A percentile compares a stretch with the other conserved stretches of the same genome.
These are phyloP conservation scores for Galeopsomyia nigrocyanea DNA, from an alignment of 2,888 invertebrate species.

Conservation along the genomic window DNA sequence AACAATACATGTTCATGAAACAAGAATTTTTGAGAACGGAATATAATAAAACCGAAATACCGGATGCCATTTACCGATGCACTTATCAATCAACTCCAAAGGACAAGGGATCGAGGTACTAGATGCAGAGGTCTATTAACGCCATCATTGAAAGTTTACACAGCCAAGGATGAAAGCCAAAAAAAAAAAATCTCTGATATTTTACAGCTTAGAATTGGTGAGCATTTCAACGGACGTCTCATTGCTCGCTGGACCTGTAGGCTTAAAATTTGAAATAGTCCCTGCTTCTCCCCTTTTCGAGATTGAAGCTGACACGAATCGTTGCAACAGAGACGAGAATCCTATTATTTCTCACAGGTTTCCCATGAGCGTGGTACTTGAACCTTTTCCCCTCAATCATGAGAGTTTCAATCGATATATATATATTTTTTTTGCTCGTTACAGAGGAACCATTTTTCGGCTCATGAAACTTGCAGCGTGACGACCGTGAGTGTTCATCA, in stretches of 20 bases:
- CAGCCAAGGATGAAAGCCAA: too few relatives aligned
- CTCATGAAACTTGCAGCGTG: constrained; percentile 32
- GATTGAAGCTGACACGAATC: constrained; percentile 21
- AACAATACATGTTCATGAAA: constrained; percentile 30
- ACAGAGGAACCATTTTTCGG: neutral
- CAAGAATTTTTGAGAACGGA: constrained; percentile 43
- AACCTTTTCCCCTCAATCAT: too few relatives aligned
- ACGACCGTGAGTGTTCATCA: constrained; percentile 28
- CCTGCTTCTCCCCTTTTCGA: constrained; percentile 19
- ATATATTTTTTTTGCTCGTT: too few relatives aligned
- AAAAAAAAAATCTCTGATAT: neutral
- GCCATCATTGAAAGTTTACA: too few relatives aligned
- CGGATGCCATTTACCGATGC: constrained; percentile 38
- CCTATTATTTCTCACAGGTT: constrained; percentile 1
- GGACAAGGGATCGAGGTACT: constrained; percentile 28
- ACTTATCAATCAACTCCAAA: constrained; percentile 31
- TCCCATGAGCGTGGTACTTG: too few relatives aligned
- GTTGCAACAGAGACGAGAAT: constrained; percentile 25
- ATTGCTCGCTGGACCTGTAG: constrained; percentile 31
- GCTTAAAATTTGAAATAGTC: constrained; percentile 34
- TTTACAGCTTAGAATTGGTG: constrained; percentile 37
- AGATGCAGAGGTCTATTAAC: too few relatives aligned
- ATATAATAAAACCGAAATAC: constrained; percentile 37
- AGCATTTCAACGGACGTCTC: constrained; percentile 37
- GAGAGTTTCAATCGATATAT: too few relatives aligned